phyloP scores from a whole-genome alignment of 2,113 vertebrate genomes.

The Eudorcas thomsonii region DNA sequence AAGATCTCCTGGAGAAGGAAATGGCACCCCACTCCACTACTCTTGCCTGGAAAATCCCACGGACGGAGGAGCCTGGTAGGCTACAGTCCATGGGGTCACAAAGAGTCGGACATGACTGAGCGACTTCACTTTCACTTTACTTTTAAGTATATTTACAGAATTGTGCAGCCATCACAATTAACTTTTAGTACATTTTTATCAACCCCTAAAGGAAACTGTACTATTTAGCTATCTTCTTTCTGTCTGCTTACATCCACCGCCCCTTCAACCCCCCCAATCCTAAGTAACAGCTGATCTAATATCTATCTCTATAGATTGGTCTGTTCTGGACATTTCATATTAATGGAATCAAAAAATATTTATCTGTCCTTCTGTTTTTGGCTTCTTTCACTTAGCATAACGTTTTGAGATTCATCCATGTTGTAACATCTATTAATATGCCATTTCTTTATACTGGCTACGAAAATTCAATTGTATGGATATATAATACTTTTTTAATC shows the following conservation, averaged over 20 bases:
- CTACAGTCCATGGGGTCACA: too few species aligned
- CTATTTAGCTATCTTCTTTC: background rate
- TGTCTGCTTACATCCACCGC: background rate
- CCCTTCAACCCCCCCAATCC: background rate
- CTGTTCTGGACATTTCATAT: background rate
- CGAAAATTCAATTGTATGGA: background rate
- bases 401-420: background rate
- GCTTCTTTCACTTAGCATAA: background rate
- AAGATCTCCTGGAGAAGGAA: too few species aligned
- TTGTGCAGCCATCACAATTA: background rate
- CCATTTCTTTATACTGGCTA: background rate
- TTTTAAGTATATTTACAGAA: background rate
- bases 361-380: background rate
- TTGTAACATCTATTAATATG: background rate
- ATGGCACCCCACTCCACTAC: too few species aligned
- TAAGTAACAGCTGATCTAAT: background rate
- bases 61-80: too few species aligned
- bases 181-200: background rate
- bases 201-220: background rate
- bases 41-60: too few species aligned
- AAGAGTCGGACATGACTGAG: too few species aligned
- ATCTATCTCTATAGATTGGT: background rate
- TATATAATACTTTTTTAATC: background rate
- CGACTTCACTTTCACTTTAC: too few species aligned
- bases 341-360: background rate